These are phyloP conservation scores for Drosophila sordidapex DNA, from an alignment of 2,888 invertebrate species.

Conservation along the genomic window DNA sequence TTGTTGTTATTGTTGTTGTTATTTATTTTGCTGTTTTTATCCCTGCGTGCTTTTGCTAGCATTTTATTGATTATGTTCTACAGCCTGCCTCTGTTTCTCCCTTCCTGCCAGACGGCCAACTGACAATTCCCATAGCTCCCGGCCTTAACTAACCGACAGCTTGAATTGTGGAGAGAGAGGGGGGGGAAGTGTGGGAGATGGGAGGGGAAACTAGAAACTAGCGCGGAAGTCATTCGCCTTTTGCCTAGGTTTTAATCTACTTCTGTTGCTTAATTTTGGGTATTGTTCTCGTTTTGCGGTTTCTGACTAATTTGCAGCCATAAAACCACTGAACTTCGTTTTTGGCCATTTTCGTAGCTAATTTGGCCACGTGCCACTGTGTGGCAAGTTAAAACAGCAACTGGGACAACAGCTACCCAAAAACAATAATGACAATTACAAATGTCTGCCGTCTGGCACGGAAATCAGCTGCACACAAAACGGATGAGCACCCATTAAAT, in stretches of 20 bases:
- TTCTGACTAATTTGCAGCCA: constrained; percentile 58
- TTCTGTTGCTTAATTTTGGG: constrained; percentile 3
- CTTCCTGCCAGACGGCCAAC: constrained; percentile 29
- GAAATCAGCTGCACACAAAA: constrained; percentile 23
- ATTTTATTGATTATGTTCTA: constrained; percentile 73
- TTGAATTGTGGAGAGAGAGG: neutral
- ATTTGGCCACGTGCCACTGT: constrained; percentile 42
- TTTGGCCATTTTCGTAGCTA: constrained; percentile 37
- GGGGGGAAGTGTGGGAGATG: neutral
- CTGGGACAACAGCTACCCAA: constrained; percentile 4
- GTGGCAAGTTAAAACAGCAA: neutral
- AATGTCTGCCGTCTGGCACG: constrained; percentile 26
- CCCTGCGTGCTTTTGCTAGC: constrained; percentile 55
- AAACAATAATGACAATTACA: constrained; percentile 47
- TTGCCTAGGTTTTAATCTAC: constrained; percentile 42
- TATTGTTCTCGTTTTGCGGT: constrained; percentile 28
- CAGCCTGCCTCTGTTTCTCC: constrained; percentile 1
- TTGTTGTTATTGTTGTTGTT: constrained; percentile 18
- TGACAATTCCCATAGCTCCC: constrained; percentile 42
- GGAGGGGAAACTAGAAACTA: constrained; percentile 22
- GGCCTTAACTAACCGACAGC: constrained; percentile 15
- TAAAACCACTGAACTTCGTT: constrained; percentile 46
- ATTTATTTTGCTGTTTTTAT: constrained; percentile 39
- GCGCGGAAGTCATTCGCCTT: constrained; percentile 59
- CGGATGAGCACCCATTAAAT: constrained; percentile 39